Evolutionary conservation across 2,888 invertebrate species (phyloP).

Genomic region (Oxycera nigricornis): DNA sequence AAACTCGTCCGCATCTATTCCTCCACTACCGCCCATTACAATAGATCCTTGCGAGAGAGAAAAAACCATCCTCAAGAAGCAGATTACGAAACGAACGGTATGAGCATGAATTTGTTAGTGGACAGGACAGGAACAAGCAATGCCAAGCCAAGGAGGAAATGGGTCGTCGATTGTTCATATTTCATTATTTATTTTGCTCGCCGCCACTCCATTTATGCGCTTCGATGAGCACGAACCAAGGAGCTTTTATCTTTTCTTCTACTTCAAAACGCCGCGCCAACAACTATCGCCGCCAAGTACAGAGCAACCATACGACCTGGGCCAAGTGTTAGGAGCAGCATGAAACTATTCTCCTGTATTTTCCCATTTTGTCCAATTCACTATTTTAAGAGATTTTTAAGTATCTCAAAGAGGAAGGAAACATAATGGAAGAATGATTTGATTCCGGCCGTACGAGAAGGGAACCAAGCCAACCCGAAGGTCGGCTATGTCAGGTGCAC

Average conservation of each 20-base stretch:
- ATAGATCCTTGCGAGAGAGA: not conserved
- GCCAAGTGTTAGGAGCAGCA: not conserved
- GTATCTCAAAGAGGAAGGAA: constrained; percentile 30
- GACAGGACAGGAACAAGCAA: constrained; percentile 6
- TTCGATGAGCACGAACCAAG: constrained; percentile 33
- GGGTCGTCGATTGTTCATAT: constrained; percentile 32
- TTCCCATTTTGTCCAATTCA: not conserved
- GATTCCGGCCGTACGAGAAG: constrained; percentile 20
- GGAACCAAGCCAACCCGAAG: not conserved
- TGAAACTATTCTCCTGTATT: not conserved
- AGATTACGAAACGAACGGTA: constrained; percentile 14
- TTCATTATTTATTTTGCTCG: constrained; percentile 34
- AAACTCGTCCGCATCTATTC: constrained; percentile 21
- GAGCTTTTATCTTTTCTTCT: constrained; percentile 25
- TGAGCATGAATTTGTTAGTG: too few relatives aligned
- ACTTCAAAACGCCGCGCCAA: not conserved
- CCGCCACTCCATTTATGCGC: constrained; percentile 33
- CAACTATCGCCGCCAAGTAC: not conserved
- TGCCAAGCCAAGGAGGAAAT: not conserved
- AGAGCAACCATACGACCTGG: not conserved
- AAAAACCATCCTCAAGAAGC: constrained; percentile 13
- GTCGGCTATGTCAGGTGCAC: constrained; percentile 24
- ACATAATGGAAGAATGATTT: constrained; percentile 32
- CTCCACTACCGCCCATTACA: too few relatives aligned
- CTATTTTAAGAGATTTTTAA: constrained; percentile 24